Evolutionary conservation across 2,113 vertebrate species (phyloP).

Genomic region (Neogobius melanostomus): DNA sequence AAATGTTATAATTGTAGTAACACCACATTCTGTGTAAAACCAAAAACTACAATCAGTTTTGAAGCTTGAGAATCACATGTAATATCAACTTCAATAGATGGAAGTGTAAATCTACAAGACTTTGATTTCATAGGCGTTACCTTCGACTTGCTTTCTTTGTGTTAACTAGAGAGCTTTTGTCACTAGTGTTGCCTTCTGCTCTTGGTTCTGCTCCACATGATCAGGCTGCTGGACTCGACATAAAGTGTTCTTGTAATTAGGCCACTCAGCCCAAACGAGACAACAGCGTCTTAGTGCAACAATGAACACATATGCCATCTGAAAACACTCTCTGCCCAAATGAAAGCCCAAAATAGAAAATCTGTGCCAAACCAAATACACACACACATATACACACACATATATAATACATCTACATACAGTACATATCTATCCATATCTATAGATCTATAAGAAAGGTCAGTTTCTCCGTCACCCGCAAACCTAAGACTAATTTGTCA

Average conservation of each 20-base stretch:
- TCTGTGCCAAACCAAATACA: background rate
- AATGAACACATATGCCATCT: constrained; percentile 59
- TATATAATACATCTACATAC: no score
- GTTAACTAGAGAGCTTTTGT: background rate
- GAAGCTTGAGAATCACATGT: no score
- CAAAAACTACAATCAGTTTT: no score
- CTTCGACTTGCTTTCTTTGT: background rate
- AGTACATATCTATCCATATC: no score
- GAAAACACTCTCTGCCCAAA: constrained; percentile 48
- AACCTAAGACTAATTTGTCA: background rate
- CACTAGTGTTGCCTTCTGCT: background rate
- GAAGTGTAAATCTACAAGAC: no score
- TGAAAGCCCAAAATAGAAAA: constrained; percentile 20
- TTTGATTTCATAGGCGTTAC: background rate
- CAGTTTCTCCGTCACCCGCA: background rate
- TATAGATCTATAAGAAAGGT: background rate
- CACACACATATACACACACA: background rate
- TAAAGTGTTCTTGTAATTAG: constrained; percentile 45
- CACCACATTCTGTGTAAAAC: no score
- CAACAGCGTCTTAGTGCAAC: constrained; percentile 53
- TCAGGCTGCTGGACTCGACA: constrained; percentile 23
- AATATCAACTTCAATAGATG: no score
- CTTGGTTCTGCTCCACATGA: constrained; percentile 9
- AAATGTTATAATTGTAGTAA: no score
- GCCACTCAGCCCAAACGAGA: constrained; percentile 53